Percentiles rank a stretch among this genome's conserved stretches.
Conservation (phyloP, 2,888 invertebrate species). For the Sarcophaga subvicina region DNA sequence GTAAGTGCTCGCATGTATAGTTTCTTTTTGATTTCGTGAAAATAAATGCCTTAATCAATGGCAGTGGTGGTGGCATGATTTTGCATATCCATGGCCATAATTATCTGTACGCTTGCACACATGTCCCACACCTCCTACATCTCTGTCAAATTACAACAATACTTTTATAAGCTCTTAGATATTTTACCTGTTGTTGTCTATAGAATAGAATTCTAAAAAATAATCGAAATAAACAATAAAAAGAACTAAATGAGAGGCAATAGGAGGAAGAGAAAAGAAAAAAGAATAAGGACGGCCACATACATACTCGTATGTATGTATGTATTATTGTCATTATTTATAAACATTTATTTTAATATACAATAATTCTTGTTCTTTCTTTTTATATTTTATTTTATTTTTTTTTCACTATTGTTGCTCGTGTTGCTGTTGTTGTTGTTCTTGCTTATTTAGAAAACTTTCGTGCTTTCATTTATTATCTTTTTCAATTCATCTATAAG, state of each 20-base stretch:
- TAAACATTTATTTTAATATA: slow-evolving; percentile 61
- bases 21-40: slow-evolving; percentile 39
- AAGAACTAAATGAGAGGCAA: slow-evolving; percentile 15
- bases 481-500: slow-evolving; percentile 63
- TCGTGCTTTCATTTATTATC: slow-evolving; percentile 67
- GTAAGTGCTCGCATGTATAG: slow-evolving; percentile 18
- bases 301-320: slow-evolving; percentile 1
- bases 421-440: slow-evolving; percentile 43
- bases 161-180: slow-evolving; percentile 61
- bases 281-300: slow-evolving; percentile 18
- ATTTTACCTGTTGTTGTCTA: slow-evolving; percentile 67
- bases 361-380: not conserved
- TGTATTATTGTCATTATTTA: slow-evolving; percentile 63
- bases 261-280: too few relatives aligned
- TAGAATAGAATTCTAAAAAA: slow-evolving; percentile 26
- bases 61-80: slow-evolving; percentile 14
- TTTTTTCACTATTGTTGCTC: slow-evolving; percentile 13
- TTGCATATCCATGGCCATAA: slow-evolving; percentile 51
- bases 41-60: not conserved
- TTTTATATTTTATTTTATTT: too few relatives aligned
- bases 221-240: slow-evolving; percentile 41
- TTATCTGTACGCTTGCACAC: slow-evolving; percentile 10
- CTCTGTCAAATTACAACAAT: not conserved
- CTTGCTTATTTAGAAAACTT: slow-evolving; percentile 43
- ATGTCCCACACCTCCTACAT: not conserved